Evolutionary conservation across 1,140 invertebrate species (phyloP), one percentile per base, ranked within the genome.

Genomic region (Steinernema feltiae): DNA sequence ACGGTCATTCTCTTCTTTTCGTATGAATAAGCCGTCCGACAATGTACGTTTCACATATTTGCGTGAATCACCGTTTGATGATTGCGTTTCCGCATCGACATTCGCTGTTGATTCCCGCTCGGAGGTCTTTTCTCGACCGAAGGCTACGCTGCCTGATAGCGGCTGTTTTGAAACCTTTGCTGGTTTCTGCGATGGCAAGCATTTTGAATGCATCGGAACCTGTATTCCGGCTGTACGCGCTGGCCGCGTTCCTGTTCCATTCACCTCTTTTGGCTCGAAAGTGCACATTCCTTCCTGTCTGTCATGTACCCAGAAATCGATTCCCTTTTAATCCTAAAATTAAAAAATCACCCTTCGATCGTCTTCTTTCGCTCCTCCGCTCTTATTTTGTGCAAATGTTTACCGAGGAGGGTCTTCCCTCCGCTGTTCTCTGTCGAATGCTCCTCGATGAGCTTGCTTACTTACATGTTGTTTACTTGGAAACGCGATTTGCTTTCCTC

Each of bases 381-480:
- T 41, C 18, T 18, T 18, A 18, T 41, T 41, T 18, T 18, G 35
- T 7, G 7, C 7, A 18, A 41, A 7, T 41, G 35, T 41, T 41
- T 41, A 41, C 35, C 35, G 35, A 41, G 7, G n/a, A n/a, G 7
- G 35, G 7, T 41, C 18, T 7, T 18, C 35, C 35, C 35, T 41
- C 7, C 18, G 7, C 35, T 41, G 7, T 7, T 41, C 35, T 41
- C 35, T 18, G 35, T 18, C 7, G 7, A 7, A 7, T 41, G 35
- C 35, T 41, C 35, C 53, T 63, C 53, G 24, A 18, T 41, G 18
- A 41, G 18, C 35, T 41, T 18, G 7, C 18, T 21, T 7, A 3
- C 12, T 63, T 63, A 63, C 53, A 63, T 15, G 53, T n/a, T 63
- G 53, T 63, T 63, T 63, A 63, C 18, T 41, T 41, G 35, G 35